A percentile compares a stretch with the other conserved stretches of the same genome.
These are phyloP conservation scores for Mesocricetus auratus DNA, from an alignment of 2,113 vertebrate genomes.

Conservation along the genomic window DNA sequence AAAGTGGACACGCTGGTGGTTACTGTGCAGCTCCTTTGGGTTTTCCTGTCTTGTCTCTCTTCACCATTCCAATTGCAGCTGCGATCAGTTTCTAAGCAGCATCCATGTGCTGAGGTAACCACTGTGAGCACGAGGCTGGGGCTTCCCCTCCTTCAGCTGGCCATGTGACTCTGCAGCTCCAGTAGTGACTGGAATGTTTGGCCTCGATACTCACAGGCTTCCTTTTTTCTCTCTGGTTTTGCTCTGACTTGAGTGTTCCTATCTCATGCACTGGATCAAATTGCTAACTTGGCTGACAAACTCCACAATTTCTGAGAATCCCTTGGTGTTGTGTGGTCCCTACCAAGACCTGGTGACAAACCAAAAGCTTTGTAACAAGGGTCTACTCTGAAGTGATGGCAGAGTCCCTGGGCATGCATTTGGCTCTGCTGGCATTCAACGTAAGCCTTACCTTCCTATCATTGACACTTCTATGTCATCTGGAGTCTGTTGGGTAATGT, in stretches of 20 bases:
- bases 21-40: not conserved
- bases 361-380: not conserved
- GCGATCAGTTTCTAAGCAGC: not conserved
- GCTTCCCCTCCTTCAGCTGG: not conserved
- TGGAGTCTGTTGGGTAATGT: not conserved
- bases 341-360: not conserved
- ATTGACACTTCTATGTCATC: not conserved
- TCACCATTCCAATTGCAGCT: not conserved
- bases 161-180: not conserved
- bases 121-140: not conserved
- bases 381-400: not conserved
- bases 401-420: not conserved
- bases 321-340: not conserved
- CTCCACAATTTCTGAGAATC: not conserved
- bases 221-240: not conserved
- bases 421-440: not conserved
- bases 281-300: not conserved
- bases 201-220: not conserved
- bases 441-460: not conserved
- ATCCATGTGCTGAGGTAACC: not conserved
- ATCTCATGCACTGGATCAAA: not conserved
- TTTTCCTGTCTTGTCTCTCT: not conserved
- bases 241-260: not conserved
- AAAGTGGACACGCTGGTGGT: not conserved
- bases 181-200: not conserved